Base-by-base conservation (phyloP, 2,113 vertebrate genomes). In the Vidua macroura region DNA sequence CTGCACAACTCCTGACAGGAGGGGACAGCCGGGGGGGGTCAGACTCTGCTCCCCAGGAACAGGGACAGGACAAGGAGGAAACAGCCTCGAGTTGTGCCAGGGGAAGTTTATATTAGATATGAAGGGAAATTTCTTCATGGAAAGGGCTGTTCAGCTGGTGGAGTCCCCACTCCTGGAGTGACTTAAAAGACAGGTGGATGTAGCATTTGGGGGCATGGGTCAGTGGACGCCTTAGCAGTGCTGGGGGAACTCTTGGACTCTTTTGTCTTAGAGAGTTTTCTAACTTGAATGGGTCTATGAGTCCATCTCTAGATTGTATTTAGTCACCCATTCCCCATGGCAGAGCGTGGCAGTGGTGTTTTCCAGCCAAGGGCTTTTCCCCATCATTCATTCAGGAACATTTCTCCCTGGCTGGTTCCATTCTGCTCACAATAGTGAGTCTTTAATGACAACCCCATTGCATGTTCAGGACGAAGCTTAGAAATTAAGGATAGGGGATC, bases 11-110 rank as follows among this genome's bases (percentile, higher is more conserved):
- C 51, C 67, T 73, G 75, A 12, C 43, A 49, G 35, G 58, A 72
- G 58, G 11, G 23, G 35, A 1, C 49, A 49, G 17, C 35, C 0
- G 1, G 24, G 1, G 4, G 2, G 3, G 5, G 1, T 64, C 20
- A 0, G 43, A 59, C 17, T 43, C 17, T 58, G 51, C 51, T 58
- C 21, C 14, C 51, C 9, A 14, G 35, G 49, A n/a, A 37, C 31
- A 58, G 35, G 43, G 59, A 51, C 8, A 23, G 59, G 25, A 80
- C 0, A 2, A 7, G 5, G 11, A 31, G 33, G 37, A 2, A 59
- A 14, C 3, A 3, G 35, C 35, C 58, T 19, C 2, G 5, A 24
- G 31, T 6, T 64, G 49, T 17, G 16, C 9, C 12, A 23, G 44
- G 30, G n/a, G 31, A 66, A 3, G 44, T 8, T 43, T 17, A 52